Evolutionary conservation across 2,113 vertebrate genomes (phyloP), one percentile per base, ranked within the genome.

Genomic region (Clarias batrachus): DNA sequence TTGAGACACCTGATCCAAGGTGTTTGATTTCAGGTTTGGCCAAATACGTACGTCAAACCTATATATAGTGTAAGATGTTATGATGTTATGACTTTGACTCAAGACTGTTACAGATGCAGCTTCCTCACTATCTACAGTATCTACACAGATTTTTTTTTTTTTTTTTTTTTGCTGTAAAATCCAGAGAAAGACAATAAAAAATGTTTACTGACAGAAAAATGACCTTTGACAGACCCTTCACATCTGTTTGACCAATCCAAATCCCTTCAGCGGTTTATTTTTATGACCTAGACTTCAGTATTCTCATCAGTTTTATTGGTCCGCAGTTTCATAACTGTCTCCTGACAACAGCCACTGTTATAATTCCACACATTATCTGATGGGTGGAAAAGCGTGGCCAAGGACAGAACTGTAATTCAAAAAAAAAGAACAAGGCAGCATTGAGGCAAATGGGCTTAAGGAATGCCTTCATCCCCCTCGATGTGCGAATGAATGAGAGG

Each of bases 331-430:
- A 81, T 86, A 82, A 87, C 37, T 66, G 57, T 82, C 70, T 83
- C 41, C 86, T 77, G 59, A 82, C 56, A 54, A n/a, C 12, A 60
- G 54, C 71, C 27, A 63, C 16, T 30, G 25, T 62, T 82, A 56
- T 65, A 74, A 87, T 66, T 82, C 86, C 70, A 87, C 21, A 30
- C 65, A 66, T 86, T 86, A 86, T 86, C 79, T 62, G 68, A 70
- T 82, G 85, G 66, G 70, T 76, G 86, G 60, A 41, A 59, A 82
- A 54, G 21, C 6, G 10, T 30, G 25, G 68, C 66, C 33, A 54
- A 65, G 80, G 68, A 87, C 86, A 87, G 59, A 56, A 87, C 80
- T 77, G 70, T n/a, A 57, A 76, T 87, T 87, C 86, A 87, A 76
- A 70, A 11, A 11, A 41, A 83, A 37, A 37, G 60, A 82, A 87